These are phyloP conservation scores for Hyles vespertilio DNA, from an alignment of 1,140 invertebrate genomes.

Conservation along the genomic window DNA sequence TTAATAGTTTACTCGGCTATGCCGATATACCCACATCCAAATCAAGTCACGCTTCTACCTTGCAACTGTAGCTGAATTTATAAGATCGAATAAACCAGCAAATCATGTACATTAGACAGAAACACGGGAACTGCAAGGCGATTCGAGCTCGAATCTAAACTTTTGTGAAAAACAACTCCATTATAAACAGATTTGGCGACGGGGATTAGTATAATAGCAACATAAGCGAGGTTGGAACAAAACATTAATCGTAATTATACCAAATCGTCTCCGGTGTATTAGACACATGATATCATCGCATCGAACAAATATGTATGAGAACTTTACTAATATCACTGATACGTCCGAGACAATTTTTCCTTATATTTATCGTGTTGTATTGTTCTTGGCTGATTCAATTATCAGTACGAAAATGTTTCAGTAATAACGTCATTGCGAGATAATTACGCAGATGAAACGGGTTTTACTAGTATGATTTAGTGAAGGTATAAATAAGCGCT, in stretches of 20 bases:
- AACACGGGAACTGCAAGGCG: constrained; percentile 56
- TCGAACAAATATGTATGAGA: constrained; percentile 17
- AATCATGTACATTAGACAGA: constrained; percentile 57
- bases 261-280: constrained; percentile 15
- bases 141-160: constrained; percentile 38
- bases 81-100: constrained; percentile 40
- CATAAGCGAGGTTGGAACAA: constrained; percentile 25
- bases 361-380: no score
- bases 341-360: no score
- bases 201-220: constrained; percentile 27
- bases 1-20: constrained; percentile 12
- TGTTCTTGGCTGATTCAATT: no score
- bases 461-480: no score
- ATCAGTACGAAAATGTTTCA: no score
- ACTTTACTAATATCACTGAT: no score
- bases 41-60: constrained; percentile 65
- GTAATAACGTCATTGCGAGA: no score
- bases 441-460: no score
- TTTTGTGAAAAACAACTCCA: constrained; percentile 48
- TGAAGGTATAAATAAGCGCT: no score
- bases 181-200: constrained; percentile 66
- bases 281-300: constrained; percentile 5
- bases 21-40: constrained; percentile 54
- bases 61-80: constrained; percentile 47
- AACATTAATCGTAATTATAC: constrained; percentile 27